A percentile compares a stretch with the other conserved stretches of the same genome.
These are phyloP conservation scores for Oreohelix idahoensis DNA, from an alignment of 1,140 invertebrate genomes.

Conservation along the genomic window DNA sequence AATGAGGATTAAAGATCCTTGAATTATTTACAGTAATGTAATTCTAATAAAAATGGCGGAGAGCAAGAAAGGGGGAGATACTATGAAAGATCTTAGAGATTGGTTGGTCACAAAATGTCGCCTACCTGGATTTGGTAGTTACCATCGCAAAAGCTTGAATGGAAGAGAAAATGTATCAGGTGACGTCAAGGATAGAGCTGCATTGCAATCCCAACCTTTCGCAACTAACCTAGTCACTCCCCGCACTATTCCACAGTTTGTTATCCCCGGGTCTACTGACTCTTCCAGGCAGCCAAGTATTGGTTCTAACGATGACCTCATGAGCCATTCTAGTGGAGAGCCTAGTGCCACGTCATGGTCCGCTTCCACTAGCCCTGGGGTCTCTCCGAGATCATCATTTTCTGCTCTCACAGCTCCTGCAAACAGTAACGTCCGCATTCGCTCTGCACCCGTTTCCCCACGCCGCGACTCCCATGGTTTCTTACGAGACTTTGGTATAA, in stretches of 20 bases:
- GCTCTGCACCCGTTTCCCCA: constrained; percentile 63
- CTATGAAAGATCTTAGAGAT: constrained; percentile 62
- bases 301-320: constrained; percentile 55
- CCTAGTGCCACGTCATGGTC: constrained; percentile 51
- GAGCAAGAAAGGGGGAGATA: constrained; percentile 50
- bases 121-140: constrained; percentile 41
- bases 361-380: constrained; percentile 53
- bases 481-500: constrained; percentile 41
- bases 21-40: no score
- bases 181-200: constrained; percentile 9
- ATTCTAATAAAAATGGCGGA: no score
- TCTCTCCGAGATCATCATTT: constrained; percentile 52
- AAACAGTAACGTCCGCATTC: constrained; percentile 43
- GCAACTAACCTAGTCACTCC: constrained; percentile 59
- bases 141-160: background rate
- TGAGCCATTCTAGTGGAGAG: constrained; percentile 47
- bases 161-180: no score
- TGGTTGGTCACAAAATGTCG: constrained; percentile 66
- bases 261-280: constrained; percentile 64
- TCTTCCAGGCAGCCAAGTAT: constrained; percentile 61
- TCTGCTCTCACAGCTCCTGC: constrained; percentile 51
- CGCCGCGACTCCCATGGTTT: constrained; percentile 54
- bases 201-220: constrained; percentile 15
- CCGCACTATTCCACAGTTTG: constrained; percentile 65
- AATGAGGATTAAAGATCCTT: no score